Conservation (phyloP, 2,113 vertebrate genomes). For the Scopus umbretta region DNA sequence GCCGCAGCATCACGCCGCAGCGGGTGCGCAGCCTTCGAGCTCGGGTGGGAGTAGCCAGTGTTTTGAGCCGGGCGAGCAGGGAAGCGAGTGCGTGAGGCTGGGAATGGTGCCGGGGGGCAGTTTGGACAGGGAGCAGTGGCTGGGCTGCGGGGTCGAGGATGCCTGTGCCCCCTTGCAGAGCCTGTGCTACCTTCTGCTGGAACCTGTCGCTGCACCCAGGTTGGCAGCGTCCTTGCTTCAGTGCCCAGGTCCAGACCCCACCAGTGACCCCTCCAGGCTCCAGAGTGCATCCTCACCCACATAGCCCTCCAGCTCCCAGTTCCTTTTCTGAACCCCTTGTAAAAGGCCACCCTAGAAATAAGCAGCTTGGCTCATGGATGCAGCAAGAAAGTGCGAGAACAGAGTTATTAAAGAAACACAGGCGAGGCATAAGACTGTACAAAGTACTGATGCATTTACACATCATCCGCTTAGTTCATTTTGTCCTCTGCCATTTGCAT, state of each 20-base stretch:
- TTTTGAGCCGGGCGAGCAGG: neutral
- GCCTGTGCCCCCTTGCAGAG: neutral
- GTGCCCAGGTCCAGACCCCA: neutral
- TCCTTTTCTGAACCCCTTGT: neutral
- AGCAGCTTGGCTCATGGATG: neutral
- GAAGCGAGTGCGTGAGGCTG: neutral
- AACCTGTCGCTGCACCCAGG: neutral
- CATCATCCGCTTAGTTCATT: neutral
- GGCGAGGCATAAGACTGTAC: neutral
- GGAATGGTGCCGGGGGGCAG: neutral
- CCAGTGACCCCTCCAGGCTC: neutral
- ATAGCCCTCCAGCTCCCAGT: neutral
- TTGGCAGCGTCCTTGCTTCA: neutral
- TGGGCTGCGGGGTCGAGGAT: neutral
- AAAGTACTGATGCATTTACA: neutral
- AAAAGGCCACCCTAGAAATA: neutral
- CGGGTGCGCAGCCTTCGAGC: fast-evolving
- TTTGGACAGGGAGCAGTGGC: neutral
- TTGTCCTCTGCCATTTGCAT: neutral
- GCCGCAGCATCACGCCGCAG: fast-evolving
- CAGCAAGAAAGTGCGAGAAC: neutral
- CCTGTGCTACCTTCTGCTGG: neutral
- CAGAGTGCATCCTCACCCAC: neutral
- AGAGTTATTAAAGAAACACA: neutral
- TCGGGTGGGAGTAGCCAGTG: neutral